These are phyloP conservation scores for Brenthis daphne DNA, from an alignment of 2,888 invertebrate genomes.

Conservation along the genomic window DNA sequence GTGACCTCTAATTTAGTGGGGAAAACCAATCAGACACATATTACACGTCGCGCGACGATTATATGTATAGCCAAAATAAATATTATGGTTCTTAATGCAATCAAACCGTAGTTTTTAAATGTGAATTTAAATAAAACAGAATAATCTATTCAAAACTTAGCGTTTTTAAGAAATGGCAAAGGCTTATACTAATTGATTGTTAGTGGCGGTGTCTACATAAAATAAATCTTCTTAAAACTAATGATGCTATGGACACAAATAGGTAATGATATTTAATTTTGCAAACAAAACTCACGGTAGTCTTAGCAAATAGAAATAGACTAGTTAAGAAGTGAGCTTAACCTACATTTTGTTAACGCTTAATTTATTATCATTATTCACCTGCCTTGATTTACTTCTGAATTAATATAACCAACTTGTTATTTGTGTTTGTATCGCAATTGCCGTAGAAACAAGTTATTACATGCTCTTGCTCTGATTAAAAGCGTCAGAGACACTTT, in stretches of 20 bases:
- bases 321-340: slow-evolving; percentile 11
- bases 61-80: too few relatives aligned
- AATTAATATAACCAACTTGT: slow-evolving; percentile 30
- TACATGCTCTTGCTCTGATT: slow-evolving; percentile 33
- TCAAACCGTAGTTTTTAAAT: too few relatives aligned
- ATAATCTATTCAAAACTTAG: background rate
- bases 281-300: too few relatives aligned
- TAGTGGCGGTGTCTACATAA: background rate
- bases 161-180: background rate
- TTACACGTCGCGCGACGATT: too few relatives aligned
- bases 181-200: background rate
- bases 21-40: too few relatives aligned
- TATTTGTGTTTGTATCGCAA: slow-evolving; percentile 23
- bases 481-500: slow-evolving; percentile 33
- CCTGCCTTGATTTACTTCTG: slow-evolving; percentile 25
- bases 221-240: slow-evolving; percentile 1
- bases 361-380: slow-evolving; percentile 12
- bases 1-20: too few relatives aligned
- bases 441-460: slow-evolving; percentile 30
- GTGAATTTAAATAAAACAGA: too few relatives aligned
- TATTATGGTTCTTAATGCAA: too few relatives aligned
- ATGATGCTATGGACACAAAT: background rate
- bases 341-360: slow-evolving; percentile 19
- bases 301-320: background rate
- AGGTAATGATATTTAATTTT: too few relatives aligned